A percentile compares a stretch with the other conserved stretches of the same genome.
These are phyloP conservation scores for Drosophila ogumai DNA, from an alignment of 1,140 invertebrate genomes.

Conservation along the genomic window DNA sequence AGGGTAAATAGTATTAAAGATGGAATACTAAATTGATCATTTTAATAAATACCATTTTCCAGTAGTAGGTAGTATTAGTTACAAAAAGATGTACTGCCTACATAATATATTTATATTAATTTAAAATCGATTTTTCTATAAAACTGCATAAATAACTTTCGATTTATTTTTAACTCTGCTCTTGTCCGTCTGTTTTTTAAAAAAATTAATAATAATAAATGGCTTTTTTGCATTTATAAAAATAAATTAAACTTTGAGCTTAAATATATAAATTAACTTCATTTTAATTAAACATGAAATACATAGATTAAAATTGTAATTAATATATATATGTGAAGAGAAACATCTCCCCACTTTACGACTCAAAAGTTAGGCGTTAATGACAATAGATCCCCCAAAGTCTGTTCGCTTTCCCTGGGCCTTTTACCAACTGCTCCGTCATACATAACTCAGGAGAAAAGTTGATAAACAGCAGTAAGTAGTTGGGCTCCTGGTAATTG, in stretches of 20 bases:
- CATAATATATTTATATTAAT: no score
- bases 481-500: not conserved
- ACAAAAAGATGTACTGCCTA: no score
- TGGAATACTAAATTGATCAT: no score
- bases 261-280: not conserved
- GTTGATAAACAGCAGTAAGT: not conserved
- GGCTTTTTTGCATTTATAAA: not conserved
- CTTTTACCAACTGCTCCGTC: not conserved
- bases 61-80: no score
- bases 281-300: not conserved
- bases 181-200: not conserved
- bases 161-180: not conserved
- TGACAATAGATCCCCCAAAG: not conserved
- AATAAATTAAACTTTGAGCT: not conserved
- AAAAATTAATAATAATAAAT: not conserved
- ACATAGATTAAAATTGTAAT: no score
- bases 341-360: not conserved
- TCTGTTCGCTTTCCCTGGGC: not conserved
- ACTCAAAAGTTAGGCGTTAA: not conserved
- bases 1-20: no score
- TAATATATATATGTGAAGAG: not conserved
- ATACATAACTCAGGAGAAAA: constrained; percentile 1
- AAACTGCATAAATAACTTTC: not conserved
- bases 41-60: no score
- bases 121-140: not conserved